phyloP scores from a whole-genome alignment of 2,113 vertebrate genomes.

The Alces alces region DNA sequence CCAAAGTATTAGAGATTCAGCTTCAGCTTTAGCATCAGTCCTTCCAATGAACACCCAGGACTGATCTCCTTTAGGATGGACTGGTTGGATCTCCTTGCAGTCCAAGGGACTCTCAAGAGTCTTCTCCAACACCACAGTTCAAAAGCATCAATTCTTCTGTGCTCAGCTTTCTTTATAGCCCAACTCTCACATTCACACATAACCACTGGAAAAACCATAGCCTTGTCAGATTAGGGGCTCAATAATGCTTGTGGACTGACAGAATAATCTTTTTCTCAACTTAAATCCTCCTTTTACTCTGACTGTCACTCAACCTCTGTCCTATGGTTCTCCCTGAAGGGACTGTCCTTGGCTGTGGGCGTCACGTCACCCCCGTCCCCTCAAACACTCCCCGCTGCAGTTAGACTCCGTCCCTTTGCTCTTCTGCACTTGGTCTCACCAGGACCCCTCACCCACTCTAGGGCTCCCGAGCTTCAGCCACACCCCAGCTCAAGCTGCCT shows the following conservation, averaged over 20 bases:
- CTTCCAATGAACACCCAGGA: too few relatives aligned
- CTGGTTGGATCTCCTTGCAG: too few relatives aligned
- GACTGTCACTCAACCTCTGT: not conserved
- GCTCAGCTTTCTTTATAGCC: too few relatives aligned
- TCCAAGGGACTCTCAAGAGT: too few relatives aligned
- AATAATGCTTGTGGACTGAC: not conserved
- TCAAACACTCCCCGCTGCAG: fast-evolving
- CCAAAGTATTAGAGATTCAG: too few relatives aligned
- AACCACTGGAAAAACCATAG: too few relatives aligned
- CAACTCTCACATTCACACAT: too few relatives aligned
- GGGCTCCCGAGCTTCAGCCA: not conserved
- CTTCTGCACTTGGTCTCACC: not conserved
- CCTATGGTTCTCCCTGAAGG: not conserved
- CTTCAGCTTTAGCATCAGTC: too few relatives aligned
- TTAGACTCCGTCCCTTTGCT: not conserved
- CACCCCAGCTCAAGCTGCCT: not conserved
- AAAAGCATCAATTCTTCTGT: too few relatives aligned
- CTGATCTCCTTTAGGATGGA: too few relatives aligned
- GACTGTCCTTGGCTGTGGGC: not conserved
- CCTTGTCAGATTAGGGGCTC: too few relatives aligned
- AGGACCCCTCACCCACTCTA: not conserved
- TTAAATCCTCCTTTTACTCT: not conserved
- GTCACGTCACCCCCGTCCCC: fast-evolving
- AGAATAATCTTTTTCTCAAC: not conserved
- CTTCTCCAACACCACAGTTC: too few relatives aligned